A percentile compares a stretch with the other conserved stretches of the same genome.
Evolutionary conservation across 2,113 vertebrate genomes (phyloP).

Genomic region (Macrotus californicus): DNA sequence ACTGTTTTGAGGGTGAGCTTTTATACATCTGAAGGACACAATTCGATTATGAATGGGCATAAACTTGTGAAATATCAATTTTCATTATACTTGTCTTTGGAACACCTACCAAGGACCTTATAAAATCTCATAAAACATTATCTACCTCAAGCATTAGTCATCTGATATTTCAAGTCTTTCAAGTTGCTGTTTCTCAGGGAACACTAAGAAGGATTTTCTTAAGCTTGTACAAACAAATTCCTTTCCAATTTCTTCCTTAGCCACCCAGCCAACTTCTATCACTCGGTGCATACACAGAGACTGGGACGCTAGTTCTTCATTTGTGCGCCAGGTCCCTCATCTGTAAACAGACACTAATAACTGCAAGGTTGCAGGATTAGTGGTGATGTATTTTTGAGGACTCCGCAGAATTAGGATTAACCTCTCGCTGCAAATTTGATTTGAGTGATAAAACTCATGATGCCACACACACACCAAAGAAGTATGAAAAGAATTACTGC

Average conservation of each 20-base stretch:
- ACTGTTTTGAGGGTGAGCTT: background rate
- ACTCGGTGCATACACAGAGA: background rate
- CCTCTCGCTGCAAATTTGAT: background rate
- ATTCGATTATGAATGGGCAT: constrained; percentile 43
- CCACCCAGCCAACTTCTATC: background rate
- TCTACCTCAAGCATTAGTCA: background rate
- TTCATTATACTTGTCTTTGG: constrained; percentile 32
- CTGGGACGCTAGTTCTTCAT: background rate
- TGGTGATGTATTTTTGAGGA: background rate
- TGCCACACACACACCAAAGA: background rate
- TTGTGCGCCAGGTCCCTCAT: background rate
- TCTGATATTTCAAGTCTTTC: background rate
- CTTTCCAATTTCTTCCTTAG: background rate
- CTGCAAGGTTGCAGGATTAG: background rate
- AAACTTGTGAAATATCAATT: constrained; percentile 52
- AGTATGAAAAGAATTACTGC: background rate
- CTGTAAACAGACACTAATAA: background rate
- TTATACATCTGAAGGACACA: constrained; percentile 26
- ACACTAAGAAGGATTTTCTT: background rate
- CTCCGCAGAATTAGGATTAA: background rate
- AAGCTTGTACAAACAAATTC: background rate
- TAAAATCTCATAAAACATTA: background rate
- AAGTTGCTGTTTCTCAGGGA: background rate
- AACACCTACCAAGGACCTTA: constrained; percentile 23
- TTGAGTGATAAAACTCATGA: background rate